Base-by-base conservation (phyloP, 2,113 vertebrate species). In the Phycodurus eques region DNA sequence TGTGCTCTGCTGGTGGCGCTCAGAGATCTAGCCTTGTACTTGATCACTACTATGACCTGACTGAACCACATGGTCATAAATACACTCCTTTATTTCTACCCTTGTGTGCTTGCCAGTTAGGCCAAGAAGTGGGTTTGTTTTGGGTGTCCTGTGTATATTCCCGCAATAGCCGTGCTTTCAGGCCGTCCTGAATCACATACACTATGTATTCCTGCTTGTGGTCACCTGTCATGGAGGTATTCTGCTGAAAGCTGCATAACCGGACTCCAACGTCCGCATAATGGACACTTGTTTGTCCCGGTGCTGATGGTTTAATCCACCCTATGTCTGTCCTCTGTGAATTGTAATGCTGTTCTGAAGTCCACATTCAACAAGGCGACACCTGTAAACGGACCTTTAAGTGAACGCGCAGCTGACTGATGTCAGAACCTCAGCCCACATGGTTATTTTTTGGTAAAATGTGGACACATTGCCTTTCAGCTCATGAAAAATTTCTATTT, bases 221-320 rank as follows among this genome's bases (percentile, higher is more conserved):
- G 88, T 90, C 80, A 74, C 90, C 87, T 90, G 88, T 89, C 89
- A 91, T 81, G 87, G 79, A 54, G 73, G 88, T 67, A 85, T 89
- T 90, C 85, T 88, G 91, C 81, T 93, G 91, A 92, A 92, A 93
- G 90, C 87, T 88, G 80, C 83, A 80, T 69, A 84, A 81, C 75
- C 76, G 67, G 19, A 80, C 75, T 82, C 80, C 86, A 78, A 74
- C 87, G 79, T 91, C 81, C 64, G 35, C 54, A 92, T 84, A 92
- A 91, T 86, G 87, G 75, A 71, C 74, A 84, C 84, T 73, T 91
- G 89, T 93, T 91, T 87, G 82, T 85, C 80, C 73, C 72, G 61
- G 82, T 85, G 83, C 86, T 79, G 61, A 69, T 53, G 83, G 85
- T 87, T 89, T 89, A 82, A 88, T 91, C 81, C 88, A 73, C 19